Conservation (phyloP, 2,113 vertebrate genomes). For the Chaenogobius annularis region DNA sequence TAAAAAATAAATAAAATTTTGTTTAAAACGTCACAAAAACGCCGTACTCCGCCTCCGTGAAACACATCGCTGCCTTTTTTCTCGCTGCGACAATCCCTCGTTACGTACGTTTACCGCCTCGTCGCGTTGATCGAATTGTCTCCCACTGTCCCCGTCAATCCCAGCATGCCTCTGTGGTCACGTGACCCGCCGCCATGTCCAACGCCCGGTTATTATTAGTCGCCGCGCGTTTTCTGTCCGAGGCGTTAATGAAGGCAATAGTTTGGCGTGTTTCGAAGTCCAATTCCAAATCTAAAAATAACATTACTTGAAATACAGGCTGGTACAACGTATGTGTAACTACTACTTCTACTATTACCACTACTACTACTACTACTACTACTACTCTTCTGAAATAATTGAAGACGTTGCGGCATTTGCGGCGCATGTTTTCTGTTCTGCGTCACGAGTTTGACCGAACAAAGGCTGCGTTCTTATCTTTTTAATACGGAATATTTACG, state of each 20-base stretch:
- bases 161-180: slow-evolving; percentile 1
- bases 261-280: not conserved
- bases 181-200: not conserved
- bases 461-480: not conserved
- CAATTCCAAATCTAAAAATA: not conserved
- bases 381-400: not conserved
- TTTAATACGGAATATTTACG: not conserved
- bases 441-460: not conserved
- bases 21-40: no score
- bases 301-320: not conserved
- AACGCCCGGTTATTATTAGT: not conserved
- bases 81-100: no score
- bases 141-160: not conserved
- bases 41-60: no score
- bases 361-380: no score
- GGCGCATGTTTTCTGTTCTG: no score
- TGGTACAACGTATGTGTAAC: no score
- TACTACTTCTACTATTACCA: no score
- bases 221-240: not conserved
- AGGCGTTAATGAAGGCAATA: not conserved
- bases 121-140: no score
- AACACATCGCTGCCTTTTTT: no score
- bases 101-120: no score
- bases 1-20: no score
- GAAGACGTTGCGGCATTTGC: no score